Evolutionary conservation across 2,797 vertebrate species (phyloP).

Genomic region (Odontamblyopus rebecca): DNA sequence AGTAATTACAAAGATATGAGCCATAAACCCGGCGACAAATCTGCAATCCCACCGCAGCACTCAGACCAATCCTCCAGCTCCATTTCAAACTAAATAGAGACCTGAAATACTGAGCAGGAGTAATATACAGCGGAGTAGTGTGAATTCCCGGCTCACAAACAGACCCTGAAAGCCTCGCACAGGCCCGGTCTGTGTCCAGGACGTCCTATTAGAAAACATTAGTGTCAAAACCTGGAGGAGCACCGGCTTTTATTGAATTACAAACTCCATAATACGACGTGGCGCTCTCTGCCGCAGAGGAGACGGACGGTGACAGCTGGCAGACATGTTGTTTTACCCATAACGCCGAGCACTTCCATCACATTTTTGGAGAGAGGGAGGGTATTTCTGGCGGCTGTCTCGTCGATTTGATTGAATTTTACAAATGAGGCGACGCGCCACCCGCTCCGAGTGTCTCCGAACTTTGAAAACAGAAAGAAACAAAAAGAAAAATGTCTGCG

Average conservation of each 20-base stretch:
- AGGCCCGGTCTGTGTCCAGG: slow-evolving; percentile 65
- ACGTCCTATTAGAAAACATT: slow-evolving; percentile 75
- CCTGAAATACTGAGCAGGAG: no score
- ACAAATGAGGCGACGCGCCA: background rate
- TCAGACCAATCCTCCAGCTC: no score
- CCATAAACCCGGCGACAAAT: no score
- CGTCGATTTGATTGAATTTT: slow-evolving; percentile 8
- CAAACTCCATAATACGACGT: slow-evolving; percentile 60
- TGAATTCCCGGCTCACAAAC: slow-evolving; percentile 2
- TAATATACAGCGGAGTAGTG: slow-evolving; percentile 7
- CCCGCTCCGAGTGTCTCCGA: slow-evolving; percentile 1
- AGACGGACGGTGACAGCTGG: slow-evolving; percentile 49
- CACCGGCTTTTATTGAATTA: slow-evolving; percentile 76
- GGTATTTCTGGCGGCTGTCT: slow-evolving; percentile 19
- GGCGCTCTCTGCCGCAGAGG: slow-evolving; percentile 44
- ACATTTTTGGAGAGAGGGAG: slow-evolving; percentile 9
- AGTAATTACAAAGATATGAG: no score
- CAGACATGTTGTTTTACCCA: slow-evolving; percentile 37
- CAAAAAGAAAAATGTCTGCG: no score
- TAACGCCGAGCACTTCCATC: slow-evolving; percentile 30
- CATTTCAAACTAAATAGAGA: no score
- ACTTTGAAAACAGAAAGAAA: background rate
- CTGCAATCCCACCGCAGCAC: no score
- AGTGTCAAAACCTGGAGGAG: slow-evolving; percentile 69
- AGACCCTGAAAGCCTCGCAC: slow-evolving; percentile 11